These are phyloP conservation scores for Dasysyrphus albostriatus DNA, from an alignment of 2,888 invertebrate species.

Conservation along the genomic window DNA sequence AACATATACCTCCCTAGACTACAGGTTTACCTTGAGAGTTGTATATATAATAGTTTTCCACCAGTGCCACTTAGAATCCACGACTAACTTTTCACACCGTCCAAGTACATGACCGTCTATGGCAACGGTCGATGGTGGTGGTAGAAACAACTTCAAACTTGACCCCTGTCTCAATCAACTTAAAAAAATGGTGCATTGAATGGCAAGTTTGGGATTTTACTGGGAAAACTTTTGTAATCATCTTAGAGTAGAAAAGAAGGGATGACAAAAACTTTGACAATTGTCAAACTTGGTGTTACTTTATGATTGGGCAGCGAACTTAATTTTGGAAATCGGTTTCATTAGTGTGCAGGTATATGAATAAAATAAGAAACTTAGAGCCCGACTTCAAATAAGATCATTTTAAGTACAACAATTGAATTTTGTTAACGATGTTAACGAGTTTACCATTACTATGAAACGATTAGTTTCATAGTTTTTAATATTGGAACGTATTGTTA, in stretches of 20 bases:
- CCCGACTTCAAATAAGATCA: too few species aligned
- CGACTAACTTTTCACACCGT: constrained; percentile 15
- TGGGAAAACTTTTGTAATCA: constrained; percentile 53
- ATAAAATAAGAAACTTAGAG: too few species aligned
- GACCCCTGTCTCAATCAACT: constrained; percentile 46
- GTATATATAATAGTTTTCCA: background rate
- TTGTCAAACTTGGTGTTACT: background rate
- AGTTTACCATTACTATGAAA: too few species aligned
- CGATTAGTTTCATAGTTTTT: too few species aligned
- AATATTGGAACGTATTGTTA: too few species aligned
- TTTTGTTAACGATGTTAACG: too few species aligned
- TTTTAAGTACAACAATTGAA: too few species aligned
- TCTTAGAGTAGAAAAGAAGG: background rate
- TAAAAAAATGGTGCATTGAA: constrained; percentile 58
- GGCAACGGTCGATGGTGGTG: background rate
- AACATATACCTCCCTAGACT: background rate
- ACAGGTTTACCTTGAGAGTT: background rate
- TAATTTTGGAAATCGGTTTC: too few species aligned
- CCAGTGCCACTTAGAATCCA: constrained; percentile 25
- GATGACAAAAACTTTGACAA: constrained; percentile 4
- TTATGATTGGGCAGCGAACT: background rate
- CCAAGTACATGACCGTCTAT: background rate
- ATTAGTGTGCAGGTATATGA: too few species aligned
- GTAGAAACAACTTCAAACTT: constrained; percentile 30
- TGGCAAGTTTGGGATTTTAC: constrained; percentile 41